Conservation (phyloP, 2,888 invertebrate genomes). For the Ligdia adustata region DNA sequence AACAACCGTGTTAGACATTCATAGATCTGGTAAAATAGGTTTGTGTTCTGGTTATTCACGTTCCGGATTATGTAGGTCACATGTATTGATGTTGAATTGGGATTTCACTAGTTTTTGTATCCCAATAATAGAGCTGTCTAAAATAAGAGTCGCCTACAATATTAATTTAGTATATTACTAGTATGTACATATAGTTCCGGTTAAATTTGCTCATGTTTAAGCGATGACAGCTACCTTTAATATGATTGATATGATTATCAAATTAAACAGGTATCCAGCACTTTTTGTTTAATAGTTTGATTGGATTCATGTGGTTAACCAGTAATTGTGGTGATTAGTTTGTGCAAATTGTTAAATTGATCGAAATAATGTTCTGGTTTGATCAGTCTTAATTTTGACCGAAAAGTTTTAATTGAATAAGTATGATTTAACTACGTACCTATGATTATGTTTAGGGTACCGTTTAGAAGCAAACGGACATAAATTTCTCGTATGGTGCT, state of each 20-base stretch:
- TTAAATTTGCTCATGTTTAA: constrained; percentile 2
- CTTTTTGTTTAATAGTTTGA: constrained; percentile 12
- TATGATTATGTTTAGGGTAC: too few relatives aligned
- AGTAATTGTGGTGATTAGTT: constrained; percentile 3
- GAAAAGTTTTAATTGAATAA: too few relatives aligned
- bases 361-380: not conserved
- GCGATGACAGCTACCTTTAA: constrained; percentile 7
- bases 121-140: not conserved
- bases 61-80: too few relatives aligned
- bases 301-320: constrained; percentile 11
- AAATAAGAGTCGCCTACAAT: not conserved
- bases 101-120: not conserved
- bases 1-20: too few relatives aligned
- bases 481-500: too few relatives aligned
- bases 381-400: not conserved
- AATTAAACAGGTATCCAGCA: constrained; percentile 9
- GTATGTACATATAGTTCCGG: constrained; percentile 9
- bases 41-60: too few relatives aligned
- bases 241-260: constrained; percentile 13
- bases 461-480: too few relatives aligned
- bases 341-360: constrained; percentile 4
- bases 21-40: too few relatives aligned
- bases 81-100: too few relatives aligned
- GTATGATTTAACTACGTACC: too few relatives aligned
- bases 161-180: not conserved